Percentiles rank a stretch among this genome's conserved stretches.
Evolutionary conservation across 1,140 invertebrate species (phyloP).

Genomic region (Brachionus asplanchnoidis): DNA sequence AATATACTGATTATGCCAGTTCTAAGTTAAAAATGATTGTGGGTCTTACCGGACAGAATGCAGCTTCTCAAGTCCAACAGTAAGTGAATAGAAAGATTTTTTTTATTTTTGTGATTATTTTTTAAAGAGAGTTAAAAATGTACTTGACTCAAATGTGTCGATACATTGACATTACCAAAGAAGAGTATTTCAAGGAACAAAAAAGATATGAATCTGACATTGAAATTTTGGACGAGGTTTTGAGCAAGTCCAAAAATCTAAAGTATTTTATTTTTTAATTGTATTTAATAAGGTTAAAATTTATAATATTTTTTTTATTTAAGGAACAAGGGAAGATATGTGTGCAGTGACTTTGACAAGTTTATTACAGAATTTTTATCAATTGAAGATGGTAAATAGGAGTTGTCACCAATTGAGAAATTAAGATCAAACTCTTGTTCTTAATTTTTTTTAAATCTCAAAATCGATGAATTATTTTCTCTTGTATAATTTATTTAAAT

Average conservation of each 20-base stretch:
- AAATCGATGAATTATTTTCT: background rate
- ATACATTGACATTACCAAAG: conserved; percentile 24
- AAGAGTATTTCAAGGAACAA: conserved; percentile 38
- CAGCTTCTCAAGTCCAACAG: conserved; percentile 96
- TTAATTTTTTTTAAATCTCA: background rate
- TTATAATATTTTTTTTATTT: background rate
- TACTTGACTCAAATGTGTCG: conserved; percentile 37
- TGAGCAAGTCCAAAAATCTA: background rate
- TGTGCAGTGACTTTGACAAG: conserved; percentile 33
- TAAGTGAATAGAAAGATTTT: conserved; percentile 58
- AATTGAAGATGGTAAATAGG: background rate
- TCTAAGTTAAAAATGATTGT: conserved; percentile 89
- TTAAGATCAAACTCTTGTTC: background rate
- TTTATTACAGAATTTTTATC: conserved; percentile 18
- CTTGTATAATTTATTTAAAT: background rate
- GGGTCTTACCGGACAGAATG: conserved; percentile 95
- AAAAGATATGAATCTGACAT: conserved; percentile 26
- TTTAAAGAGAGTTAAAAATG: conserved; percentile 9
- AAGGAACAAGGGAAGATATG: conserved; percentile 38
- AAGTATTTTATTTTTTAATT: conserved; percentile 9
- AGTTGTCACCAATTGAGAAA: background rate
- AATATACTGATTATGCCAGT: conserved; percentile 91
- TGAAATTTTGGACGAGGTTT: background rate
- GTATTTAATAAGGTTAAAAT: background rate
- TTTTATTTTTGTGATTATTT: background rate